phyloP scores from a whole-genome alignment of 1,140 invertebrate genomes.

The Mylabris phalerata region DNA sequence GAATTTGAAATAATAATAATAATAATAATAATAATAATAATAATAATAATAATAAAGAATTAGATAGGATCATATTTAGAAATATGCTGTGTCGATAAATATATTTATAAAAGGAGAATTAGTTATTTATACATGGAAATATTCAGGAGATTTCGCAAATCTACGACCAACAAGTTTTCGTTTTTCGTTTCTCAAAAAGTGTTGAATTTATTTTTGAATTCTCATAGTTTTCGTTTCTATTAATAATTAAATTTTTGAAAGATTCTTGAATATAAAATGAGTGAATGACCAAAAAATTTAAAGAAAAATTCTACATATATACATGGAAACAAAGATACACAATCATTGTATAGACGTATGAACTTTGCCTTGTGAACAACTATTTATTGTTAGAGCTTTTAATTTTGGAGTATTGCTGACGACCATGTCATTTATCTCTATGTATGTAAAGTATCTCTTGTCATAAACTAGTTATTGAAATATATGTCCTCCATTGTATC shows the following conservation, averaged over 20 bases:
- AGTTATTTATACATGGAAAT: too few relatives aligned
- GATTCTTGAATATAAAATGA: neutral
- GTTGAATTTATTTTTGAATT: too few relatives aligned
- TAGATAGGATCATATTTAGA: slow-evolving; percentile 15
- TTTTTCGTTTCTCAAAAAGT: too few relatives aligned
- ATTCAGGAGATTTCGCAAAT: slow-evolving; percentile 5
- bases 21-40: slow-evolving; percentile 1
- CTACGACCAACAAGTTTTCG: slow-evolving; percentile 2
- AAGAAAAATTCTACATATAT: slow-evolving; percentile 8
- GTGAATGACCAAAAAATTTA: slow-evolving; percentile 26
- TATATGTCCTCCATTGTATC: slow-evolving; percentile 41
- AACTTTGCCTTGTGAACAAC: slow-evolving; percentile 27
- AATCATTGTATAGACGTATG: slow-evolving; percentile 28
- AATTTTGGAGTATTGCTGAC: slow-evolving; percentile 27
- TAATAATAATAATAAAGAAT: slow-evolving; percentile 9
- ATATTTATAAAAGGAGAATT: slow-evolving; percentile 14
- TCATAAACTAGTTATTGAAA: slow-evolving; percentile 37
- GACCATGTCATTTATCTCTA: slow-evolving; percentile 35
- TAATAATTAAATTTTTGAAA: too few relatives aligned
- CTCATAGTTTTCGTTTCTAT: too few relatives aligned
- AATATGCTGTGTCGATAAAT: slow-evolving; percentile 18
- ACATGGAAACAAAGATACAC: slow-evolving; percentile 2
- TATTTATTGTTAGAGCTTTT: slow-evolving; percentile 28
- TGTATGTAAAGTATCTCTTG: slow-evolving; percentile 36
- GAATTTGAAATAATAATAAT: neutral